phyloP scores from a whole-genome alignment of 2,888 invertebrate species.

The Lordiphosa andalusiaca region DNA sequence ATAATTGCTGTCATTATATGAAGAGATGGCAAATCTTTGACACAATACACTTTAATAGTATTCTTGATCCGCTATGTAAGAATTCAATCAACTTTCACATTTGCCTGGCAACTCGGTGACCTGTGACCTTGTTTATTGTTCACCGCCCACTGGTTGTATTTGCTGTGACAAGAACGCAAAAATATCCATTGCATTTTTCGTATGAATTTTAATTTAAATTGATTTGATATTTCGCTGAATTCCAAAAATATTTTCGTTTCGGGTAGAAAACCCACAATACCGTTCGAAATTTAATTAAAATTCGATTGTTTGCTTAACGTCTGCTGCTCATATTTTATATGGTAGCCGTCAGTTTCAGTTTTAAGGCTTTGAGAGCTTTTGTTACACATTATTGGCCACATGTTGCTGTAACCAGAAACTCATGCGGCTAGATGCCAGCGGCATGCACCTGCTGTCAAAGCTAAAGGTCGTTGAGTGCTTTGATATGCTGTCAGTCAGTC shows the following conservation, averaged over 20 bases:
- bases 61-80: too few relatives aligned
- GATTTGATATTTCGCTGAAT: slow-evolving; percentile 52
- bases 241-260: not conserved
- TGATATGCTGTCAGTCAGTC: not conserved
- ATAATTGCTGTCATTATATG: slow-evolving; percentile 74
- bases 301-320: slow-evolving; percentile 11
- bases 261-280: slow-evolving; percentile 14
- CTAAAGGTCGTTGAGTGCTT: slow-evolving; percentile 29
- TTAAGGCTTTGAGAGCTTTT: slow-evolving; percentile 2
- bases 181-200: slow-evolving; percentile 24
- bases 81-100: too few relatives aligned
- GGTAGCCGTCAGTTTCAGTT: slow-evolving; percentile 13
- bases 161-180: slow-evolving; percentile 2
- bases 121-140: too few relatives aligned
- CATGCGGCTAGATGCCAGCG: not conserved
- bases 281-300: slow-evolving; percentile 62
- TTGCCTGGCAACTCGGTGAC: too few relatives aligned
- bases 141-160: too few relatives aligned
- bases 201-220: slow-evolving; percentile 41
- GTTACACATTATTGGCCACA: slow-evolving; percentile 4
- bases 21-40: slow-evolving; percentile 36
- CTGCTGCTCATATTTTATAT: slow-evolving; percentile 9
- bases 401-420: slow-evolving; percentile 8
- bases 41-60: too few relatives aligned
- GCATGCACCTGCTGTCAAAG: not conserved